These are phyloP conservation scores for Lypha dubia DNA, from an alignment of 2,888 invertebrate genomes.

Conservation along the genomic window DNA sequence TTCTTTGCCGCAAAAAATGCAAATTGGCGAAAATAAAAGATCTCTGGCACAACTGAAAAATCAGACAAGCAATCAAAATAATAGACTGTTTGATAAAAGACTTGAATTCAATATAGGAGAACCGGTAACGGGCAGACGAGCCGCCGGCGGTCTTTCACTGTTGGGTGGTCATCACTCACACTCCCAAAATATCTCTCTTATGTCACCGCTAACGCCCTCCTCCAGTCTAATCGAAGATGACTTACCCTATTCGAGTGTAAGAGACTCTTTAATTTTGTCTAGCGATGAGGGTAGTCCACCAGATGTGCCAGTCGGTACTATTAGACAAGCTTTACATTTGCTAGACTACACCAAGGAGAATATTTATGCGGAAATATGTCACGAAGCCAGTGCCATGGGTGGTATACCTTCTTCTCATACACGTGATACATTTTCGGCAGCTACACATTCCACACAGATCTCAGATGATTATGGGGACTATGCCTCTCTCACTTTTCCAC, in stretches of 20 bases:
- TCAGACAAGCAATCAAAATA: conserved; percentile 61
- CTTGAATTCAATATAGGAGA: conserved; percentile 78
- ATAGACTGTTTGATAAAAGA: conserved; percentile 66
- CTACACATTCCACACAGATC: conserved; percentile 76
- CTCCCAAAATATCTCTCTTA: conserved; percentile 71
- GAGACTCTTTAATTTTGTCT: conserved; percentile 85
- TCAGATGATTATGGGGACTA: conserved; percentile 79
- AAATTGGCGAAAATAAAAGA: conserved; percentile 84
- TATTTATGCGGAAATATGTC: conserved; percentile 89
- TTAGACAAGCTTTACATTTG: conserved; percentile 74
- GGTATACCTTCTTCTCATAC: conserved; percentile 75
- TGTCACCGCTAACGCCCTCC: conserved; percentile 75
- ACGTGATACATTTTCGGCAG: conserved; percentile 75
- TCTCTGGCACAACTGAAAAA: conserved; percentile 79
- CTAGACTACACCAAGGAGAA: conserved; percentile 85
- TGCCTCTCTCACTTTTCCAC: conserved; percentile 78
- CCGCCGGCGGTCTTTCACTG: conserved; percentile 79
- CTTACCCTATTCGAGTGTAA: conserved; percentile 88
- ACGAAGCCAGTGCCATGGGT: conserved; percentile 75
- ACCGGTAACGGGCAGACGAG: conserved; percentile 80
- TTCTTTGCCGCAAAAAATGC: conserved; percentile 83
- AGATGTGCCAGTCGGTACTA: conserved; percentile 70
- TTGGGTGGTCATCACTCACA: conserved; percentile 74
- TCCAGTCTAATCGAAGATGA: conserved; percentile 85
- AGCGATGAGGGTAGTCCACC: conserved; percentile 75